phyloP scores from a whole-genome alignment of 2,888 invertebrate genomes.

The Chelonus formosanus region DNA sequence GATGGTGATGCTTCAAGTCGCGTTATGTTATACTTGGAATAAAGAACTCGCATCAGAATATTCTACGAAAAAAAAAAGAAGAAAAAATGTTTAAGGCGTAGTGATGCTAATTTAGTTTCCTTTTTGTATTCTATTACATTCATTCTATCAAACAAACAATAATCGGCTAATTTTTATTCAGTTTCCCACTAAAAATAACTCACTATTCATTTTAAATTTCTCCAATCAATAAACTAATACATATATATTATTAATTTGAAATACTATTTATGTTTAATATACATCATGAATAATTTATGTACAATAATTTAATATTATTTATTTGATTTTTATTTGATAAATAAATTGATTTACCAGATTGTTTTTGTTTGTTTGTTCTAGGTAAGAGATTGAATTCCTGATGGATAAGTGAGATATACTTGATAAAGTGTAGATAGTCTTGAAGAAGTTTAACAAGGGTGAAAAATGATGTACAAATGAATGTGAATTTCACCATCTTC shows the following conservation, averaged over 20 bases:
- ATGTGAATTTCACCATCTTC: constrained; percentile 24
- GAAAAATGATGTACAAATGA: constrained; percentile 24
- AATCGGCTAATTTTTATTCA: too few relatives aligned
- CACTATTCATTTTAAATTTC: too few relatives aligned
- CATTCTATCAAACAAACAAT: too few relatives aligned
- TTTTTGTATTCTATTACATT: too few relatives aligned
- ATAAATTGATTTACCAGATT: constrained; percentile 5
- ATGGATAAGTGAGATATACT: background rate
- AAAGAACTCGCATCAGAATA: constrained; percentile 31
- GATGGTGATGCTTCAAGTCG: background rate
- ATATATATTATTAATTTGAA: too few relatives aligned
- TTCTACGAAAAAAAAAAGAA: constrained; percentile 31
- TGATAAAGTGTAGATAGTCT: background rate
- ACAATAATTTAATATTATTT: background rate
- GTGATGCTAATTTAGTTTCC: too few relatives aligned
- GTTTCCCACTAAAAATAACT: background rate
- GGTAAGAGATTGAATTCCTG: constrained; percentile 34
- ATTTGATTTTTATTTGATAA: background rate
- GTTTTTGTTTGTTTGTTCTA: constrained; percentile 33
- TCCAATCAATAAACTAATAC: background rate
- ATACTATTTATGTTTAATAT: too few relatives aligned
- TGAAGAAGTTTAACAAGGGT: constrained; percentile 14
- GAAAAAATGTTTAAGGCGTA: background rate
- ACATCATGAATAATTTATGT: too few relatives aligned
- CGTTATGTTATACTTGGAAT: constrained; percentile 31